These are phyloP conservation scores for Trichogramma pretiosum DNA, from an alignment of 1,140 invertebrate genomes.

Conservation along the genomic window DNA sequence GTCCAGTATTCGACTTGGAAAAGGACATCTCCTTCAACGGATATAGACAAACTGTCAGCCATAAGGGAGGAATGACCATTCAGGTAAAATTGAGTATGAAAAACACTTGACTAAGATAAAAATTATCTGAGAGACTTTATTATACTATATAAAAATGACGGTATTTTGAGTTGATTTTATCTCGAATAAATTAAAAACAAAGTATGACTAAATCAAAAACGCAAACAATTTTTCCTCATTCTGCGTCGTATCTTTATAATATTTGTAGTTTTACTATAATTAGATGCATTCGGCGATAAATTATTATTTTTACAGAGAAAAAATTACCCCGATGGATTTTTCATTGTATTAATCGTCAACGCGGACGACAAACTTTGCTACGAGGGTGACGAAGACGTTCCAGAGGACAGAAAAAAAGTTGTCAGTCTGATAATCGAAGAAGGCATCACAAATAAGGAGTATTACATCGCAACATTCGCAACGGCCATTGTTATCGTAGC, in stretches of 20 bases:
- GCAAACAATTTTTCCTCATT: too few species aligned
- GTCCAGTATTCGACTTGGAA: conserved; percentile 58
- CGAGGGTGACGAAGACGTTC: conserved; percentile 29
- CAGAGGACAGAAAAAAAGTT: conserved; percentile 48
- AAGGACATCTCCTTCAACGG: conserved; percentile 53
- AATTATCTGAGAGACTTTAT: too few species aligned
- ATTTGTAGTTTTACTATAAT: too few species aligned
- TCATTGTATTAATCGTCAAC: conserved; percentile 73
- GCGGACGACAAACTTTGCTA: conserved; percentile 64
- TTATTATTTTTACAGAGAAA: conserved; percentile 36
- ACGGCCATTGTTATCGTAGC: conserved; percentile 47
- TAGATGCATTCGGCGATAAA: too few species aligned
- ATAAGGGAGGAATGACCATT: conserved; percentile 53
- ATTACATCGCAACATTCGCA: conserved; percentile 52
- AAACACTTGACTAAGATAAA: too few species aligned
- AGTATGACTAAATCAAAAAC: too few species aligned
- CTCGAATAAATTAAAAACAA: too few species aligned
- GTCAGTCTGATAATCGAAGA: conserved; percentile 48
- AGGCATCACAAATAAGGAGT: conserved; percentile 53
- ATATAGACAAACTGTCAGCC: conserved; percentile 57
- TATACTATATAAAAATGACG: too few species aligned
- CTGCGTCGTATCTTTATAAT: too few species aligned
- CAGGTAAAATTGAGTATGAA: too few species aligned
- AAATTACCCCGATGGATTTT: conserved; percentile 59
- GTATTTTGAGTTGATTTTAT: too few species aligned